Base-by-base conservation (phyloP, 2,888 invertebrate genomes). In the Mimas tiliae region DNA sequence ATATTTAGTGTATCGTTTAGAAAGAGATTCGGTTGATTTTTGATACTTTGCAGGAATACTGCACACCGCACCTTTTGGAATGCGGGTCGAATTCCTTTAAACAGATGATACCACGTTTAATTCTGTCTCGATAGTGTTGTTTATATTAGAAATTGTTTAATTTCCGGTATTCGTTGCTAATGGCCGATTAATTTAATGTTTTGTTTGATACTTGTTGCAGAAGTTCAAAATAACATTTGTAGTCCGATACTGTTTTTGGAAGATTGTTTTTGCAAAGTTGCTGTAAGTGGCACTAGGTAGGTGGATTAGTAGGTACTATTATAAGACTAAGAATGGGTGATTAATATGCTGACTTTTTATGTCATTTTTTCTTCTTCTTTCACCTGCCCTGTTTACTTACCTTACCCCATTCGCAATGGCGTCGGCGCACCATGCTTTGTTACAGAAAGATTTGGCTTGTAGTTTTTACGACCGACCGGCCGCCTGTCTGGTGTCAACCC, bases 1-100 rank as follows among this genome's bases (percentile, higher is more conserved):
- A 65, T 58, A 65, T 65, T 65, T 48, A 67, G 65, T 68, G 70
- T 68, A 70, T 58, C 67, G 64, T 68, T 50, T 67, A 71, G 69
- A 52, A 38, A 47, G 62, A 71, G 67, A 70, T 68, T 68, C 62
- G 48, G 65, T 63, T 33, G 34, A 1, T 47, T 70, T 72, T 71
- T 71, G 67, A 68, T 69, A 67, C 52, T 69, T 68, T 68, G 66
- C 55, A 51, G 33, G 66, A 65, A 67, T 65, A 69, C 70, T 72
- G 71, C 73, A 72, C 73, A 70, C 70, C 68, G 69, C 67, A 67
- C 69, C 63, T 64, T n/a, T 19, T 16, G 42, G 38, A 50, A 50
- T 19, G 50, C 50, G 8, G 16, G 50, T 19, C 19, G 19, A 48
- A 48, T 48, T 48, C 6, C 19, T 42, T n/a, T 8, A n/a, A n/a